phyloP scores from a whole-genome alignment of 2,113 vertebrate species.

The Oryzias javanicus region DNA sequence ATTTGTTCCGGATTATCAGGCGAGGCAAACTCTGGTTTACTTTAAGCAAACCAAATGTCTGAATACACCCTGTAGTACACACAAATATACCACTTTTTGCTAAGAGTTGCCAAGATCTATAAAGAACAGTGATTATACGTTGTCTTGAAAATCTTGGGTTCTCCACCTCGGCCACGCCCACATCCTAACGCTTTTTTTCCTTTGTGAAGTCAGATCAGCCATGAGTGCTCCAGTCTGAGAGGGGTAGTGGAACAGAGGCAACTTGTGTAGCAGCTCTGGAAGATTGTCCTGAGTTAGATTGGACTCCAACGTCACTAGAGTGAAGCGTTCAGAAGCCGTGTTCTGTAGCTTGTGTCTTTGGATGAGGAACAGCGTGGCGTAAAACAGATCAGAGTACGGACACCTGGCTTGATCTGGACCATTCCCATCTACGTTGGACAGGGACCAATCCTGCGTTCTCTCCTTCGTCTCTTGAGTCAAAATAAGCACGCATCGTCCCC shows the following conservation, averaged over 20 bases:
- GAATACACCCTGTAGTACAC: too few species aligned
- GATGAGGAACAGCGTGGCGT: slow-evolving; percentile 78
- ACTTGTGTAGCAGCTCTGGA: slow-evolving; percentile 73
- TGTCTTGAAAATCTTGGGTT: not conserved
- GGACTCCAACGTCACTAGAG: slow-evolving; percentile 79
- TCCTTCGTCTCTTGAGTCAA: slow-evolving; percentile 76
- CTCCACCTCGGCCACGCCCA: slow-evolving; percentile 11
- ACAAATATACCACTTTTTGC: too few species aligned
- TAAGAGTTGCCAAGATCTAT: slow-evolving; percentile 5
- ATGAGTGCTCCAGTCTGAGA: slow-evolving; percentile 76
- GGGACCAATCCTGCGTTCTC: slow-evolving; percentile 69
- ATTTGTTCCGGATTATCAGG: too few species aligned
- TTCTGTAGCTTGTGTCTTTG: slow-evolving; percentile 65
- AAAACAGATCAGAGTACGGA: slow-evolving; percentile 75
- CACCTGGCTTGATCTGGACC: slow-evolving; percentile 28
- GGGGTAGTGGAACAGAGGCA: slow-evolving; percentile 81
- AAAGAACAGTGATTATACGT: not conserved
- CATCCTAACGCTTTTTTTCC: slow-evolving; percentile 19
- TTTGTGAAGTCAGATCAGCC: slow-evolving; percentile 45
- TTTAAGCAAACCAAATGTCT: too few species aligned
- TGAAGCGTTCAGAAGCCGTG: slow-evolving; percentile 62
- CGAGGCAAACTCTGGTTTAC: too few species aligned
- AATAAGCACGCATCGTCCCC: slow-evolving; percentile 78
- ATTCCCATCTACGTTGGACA: not conserved
- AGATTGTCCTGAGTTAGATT: slow-evolving; percentile 18